Base-by-base conservation (phyloP, 2,797 vertebrate species). In the Xenentodon cancila region DNA sequence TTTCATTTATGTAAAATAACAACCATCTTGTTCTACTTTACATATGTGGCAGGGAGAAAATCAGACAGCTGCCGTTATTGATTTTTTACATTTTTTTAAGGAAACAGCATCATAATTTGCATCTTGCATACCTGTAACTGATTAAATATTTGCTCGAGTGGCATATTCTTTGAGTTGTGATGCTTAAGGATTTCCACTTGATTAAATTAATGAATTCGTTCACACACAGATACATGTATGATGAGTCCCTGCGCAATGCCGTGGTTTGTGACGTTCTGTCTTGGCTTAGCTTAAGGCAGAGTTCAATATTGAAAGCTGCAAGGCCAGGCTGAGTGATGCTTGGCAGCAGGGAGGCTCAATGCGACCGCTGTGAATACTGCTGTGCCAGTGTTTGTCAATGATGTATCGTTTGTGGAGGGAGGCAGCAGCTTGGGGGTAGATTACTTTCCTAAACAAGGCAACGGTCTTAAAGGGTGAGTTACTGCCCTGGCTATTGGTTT, bases 381-480 rank as follows among this genome's bases (percentile, higher is more conserved):
- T 82, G 75, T 71, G 82, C 80, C 79, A 81, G 64, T 76, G 72
- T 80, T 80, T 82, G 81, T 85, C 86, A 84, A 80, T 89, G 85
- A 90, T 84, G 80, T 85, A 85, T 85, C 45, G 70, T 81, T 68
- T 73, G 77, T 68, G 65, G 75, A 75, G 72, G 68, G 66, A 80
- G 78, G 71, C 78, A 71, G 68, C 44, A 30, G 70, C 80, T 82
- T 18, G 68, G 68, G 80, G 78, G 67, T 76, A 82, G 81, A 86
- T 86, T 85, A 84, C 76, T 86, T 82, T 83, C 60, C 71, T 73
- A 77, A 86, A 82, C 86, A 84, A 79, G 78, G 75, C 81, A 80
- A 70, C 11, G 47, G 75, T 78, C 86, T 80, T 82, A 72, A 80
- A 88, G 76, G 74, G 71, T 87, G 74, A 86, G 75, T 86, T 86